Conservation (phyloP, 1,140 invertebrate species). For the Caenorhabditis latens region DNA sequence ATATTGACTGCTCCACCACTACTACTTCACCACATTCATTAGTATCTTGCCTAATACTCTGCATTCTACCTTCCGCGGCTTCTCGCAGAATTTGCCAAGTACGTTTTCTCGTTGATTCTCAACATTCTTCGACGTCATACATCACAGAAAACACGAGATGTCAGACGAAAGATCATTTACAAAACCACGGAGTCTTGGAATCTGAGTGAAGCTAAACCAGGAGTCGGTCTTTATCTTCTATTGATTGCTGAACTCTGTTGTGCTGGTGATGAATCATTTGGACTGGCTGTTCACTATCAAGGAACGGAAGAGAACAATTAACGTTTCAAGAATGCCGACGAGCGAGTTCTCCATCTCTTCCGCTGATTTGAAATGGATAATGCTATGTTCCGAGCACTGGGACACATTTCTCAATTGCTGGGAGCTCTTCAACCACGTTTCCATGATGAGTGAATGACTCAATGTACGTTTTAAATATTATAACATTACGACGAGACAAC, state of each 20-base stretch:
- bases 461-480: neutral
- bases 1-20: constrained; percentile 57
- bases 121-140: neutral
- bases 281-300: constrained; percentile 38
- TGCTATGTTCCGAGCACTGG: constrained; percentile 34
- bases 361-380: constrained; percentile 61
- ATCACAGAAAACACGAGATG: constrained; percentile 1
- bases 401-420: neutral
- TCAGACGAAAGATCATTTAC: neutral
- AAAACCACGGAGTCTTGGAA: neutral
- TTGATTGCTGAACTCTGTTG: constrained; percentile 48
- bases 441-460: neutral
- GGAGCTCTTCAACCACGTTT: constrained; percentile 17
- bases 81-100: neutral
- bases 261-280: constrained; percentile 48
- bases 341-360: constrained; percentile 41
- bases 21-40: constrained; percentile 54
- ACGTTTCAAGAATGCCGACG: constrained; percentile 51
- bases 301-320: constrained; percentile 47
- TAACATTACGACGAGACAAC: neutral
- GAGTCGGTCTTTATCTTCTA: constrained; percentile 40
- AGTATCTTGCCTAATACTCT: constrained; percentile 47
- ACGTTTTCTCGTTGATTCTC: constrained; percentile 10
- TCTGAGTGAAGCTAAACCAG: constrained; percentile 7
- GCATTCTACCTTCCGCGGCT: constrained; percentile 43